Evolutionary conservation across 2,113 vertebrate genomes (phyloP).

Genomic region (Acrocephalus arundinaceus): DNA sequence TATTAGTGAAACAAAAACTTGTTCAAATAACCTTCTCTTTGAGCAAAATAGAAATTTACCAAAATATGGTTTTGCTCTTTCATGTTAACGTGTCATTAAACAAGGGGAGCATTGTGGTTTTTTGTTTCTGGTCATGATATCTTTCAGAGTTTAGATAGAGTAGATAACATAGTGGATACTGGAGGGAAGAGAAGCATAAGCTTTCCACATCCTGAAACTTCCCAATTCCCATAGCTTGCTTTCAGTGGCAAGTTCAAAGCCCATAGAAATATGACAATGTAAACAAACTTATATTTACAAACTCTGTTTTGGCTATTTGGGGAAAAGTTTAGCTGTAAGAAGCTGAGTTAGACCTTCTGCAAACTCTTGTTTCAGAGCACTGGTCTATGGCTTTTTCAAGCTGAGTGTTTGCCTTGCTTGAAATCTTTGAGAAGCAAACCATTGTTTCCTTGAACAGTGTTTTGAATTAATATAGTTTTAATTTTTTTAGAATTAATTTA

Average conservation of each 20-base stretch:
- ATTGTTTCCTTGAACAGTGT: not conserved
- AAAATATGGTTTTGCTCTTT: not conserved
- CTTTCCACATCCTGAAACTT: not conserved
- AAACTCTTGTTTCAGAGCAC: not conserved
- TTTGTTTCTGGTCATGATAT: not conserved
- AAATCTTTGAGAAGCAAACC: not conserved
- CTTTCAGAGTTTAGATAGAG: not conserved
- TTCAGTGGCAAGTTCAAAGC: not conserved
- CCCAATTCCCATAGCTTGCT: not conserved
- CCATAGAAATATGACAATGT: not conserved
- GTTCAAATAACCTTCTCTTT: not conserved
- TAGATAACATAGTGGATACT: not conserved
- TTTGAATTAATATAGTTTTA: not conserved
- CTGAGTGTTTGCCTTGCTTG: not conserved
- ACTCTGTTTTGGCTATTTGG: not conserved
- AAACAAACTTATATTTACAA: not conserved
- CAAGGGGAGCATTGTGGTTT: not conserved
- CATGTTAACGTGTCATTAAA: not conserved
- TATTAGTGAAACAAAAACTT: conserved; percentile 16
- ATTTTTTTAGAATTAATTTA: not conserved
- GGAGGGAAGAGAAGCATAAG: not conserved
- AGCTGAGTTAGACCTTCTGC: not conserved
- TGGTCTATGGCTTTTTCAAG: not conserved
- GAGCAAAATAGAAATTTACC: not conserved
- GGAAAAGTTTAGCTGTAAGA: not conserved